A percentile compares a stretch with the other conserved stretches of the same genome.
These are phyloP conservation scores for Lutjanus argentimaculatus DNA, from an alignment of 2,797 vertebrate genomes.

Conservation along the genomic window DNA sequence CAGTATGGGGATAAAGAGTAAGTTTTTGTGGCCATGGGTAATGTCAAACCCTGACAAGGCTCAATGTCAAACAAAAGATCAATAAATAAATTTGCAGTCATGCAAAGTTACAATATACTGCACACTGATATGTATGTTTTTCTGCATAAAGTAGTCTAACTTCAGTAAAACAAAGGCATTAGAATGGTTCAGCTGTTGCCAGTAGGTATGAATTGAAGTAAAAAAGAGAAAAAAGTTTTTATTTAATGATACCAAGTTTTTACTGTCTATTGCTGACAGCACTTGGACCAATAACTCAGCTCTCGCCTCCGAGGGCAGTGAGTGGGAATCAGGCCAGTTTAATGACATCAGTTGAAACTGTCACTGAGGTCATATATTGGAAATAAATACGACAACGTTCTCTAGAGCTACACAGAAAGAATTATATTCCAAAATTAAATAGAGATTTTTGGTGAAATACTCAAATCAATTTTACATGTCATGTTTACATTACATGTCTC, in stretches of 20 bases:
- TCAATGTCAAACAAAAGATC: background rate
- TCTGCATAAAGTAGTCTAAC: background rate
- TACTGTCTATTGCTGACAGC: background rate
- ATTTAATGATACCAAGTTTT: conserved; percentile 6
- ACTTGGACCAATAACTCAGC: conserved; percentile 3
- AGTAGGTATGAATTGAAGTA: background rate
- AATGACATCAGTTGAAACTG: conserved; percentile 5
- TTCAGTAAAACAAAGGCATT: background rate
- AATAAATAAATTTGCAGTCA: background rate
- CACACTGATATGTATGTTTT: background rate
- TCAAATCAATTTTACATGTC: background rate
- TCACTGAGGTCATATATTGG: conserved; percentile 1
- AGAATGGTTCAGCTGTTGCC: background rate
- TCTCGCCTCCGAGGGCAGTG: background rate
- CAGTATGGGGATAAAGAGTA: too few relatives aligned
- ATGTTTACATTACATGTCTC: background rate
- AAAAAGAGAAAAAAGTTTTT: background rate
- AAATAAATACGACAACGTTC: conserved; percentile 12
- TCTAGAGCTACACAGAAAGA: conserved; percentile 7
- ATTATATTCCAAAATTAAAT: background rate
- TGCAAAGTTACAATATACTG: background rate
- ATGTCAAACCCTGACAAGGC: too few relatives aligned
- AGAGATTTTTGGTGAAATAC: background rate
- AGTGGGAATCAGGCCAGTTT: background rate
- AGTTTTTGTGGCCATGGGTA: too few relatives aligned